These are phyloP conservation scores for Tenodera sinensis DNA, from an alignment of 2,888 invertebrate species.

Conservation along the genomic window DNA sequence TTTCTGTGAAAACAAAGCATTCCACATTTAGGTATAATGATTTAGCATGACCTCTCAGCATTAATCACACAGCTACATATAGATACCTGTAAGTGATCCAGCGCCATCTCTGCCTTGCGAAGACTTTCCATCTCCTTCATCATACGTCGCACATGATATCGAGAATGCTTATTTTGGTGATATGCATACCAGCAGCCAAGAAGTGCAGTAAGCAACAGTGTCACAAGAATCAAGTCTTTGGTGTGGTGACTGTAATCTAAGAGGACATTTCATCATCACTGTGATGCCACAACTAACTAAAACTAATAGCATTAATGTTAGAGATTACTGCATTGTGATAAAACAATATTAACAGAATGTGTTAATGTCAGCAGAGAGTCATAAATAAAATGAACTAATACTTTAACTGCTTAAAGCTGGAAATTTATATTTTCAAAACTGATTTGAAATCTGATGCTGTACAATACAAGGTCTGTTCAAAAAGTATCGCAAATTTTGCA, in stretches of 20 bases:
- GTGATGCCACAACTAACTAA: too few relatives aligned
- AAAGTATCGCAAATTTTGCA: too few relatives aligned
- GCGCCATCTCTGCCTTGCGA: conserved; percentile 81
- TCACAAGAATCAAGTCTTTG: conserved; percentile 87
- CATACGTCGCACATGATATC: conserved; percentile 84
- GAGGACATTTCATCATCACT: conserved; percentile 25
- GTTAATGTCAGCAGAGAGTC: too few relatives aligned
- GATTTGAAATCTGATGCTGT: too few relatives aligned
- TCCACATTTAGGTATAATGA: neutral
- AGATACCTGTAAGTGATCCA: conserved; percentile 72
- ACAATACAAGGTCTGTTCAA: too few relatives aligned
- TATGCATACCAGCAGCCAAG: conserved; percentile 90
- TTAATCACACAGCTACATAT: neutral
- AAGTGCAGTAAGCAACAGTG: conserved; percentile 76
- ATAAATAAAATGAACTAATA: too few relatives aligned
- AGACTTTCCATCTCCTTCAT: conserved; percentile 90
- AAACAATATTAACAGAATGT: too few relatives aligned
- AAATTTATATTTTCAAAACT: too few relatives aligned
- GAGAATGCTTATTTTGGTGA: conserved; percentile 84
- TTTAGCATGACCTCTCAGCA: neutral
- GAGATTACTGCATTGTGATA: neutral
- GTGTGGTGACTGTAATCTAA: conserved; percentile 72
- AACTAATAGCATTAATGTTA: neutral
- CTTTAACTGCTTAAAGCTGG: too few relatives aligned
- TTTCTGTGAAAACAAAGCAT: conserved; percentile 41